A percentile compares a stretch with the other conserved stretches of the same genome.
phyloP scores from a whole-genome alignment of 2,888 invertebrate genomes.

The Pardosa pseudoannulata region DNA sequence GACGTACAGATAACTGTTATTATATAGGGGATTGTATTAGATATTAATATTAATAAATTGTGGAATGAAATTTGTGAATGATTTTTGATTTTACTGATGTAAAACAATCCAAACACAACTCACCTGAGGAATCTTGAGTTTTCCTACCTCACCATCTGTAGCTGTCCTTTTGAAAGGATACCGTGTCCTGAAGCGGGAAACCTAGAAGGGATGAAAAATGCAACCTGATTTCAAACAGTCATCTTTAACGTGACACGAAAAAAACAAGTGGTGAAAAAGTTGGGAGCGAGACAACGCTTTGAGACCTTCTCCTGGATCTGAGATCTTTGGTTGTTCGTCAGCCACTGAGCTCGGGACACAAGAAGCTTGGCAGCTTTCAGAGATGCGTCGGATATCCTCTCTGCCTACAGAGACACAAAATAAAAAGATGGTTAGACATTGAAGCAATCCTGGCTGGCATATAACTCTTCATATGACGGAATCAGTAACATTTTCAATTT shows the following conservation, averaged over 20 bases:
- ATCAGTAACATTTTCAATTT: no score
- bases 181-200: not conserved
- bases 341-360: slow-evolving; percentile 22
- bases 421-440: no score
- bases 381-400: not conserved
- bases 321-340: not conserved
- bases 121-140: not conserved
- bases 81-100: no score
- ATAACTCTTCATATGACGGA: no score
- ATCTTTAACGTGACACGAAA: not conserved
- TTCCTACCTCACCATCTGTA: no score
- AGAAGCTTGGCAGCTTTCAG: not conserved
- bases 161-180: not conserved
- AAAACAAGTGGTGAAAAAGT: not conserved
- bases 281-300: not conserved
- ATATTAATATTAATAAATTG: no score
- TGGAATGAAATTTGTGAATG: no score
- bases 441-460: no score
- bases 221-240: slow-evolving; percentile 10
- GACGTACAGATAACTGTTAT: no score
- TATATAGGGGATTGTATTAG: no score
- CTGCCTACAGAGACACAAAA: no score
- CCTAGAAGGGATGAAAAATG: not conserved
- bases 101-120: not conserved
- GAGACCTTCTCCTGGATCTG: slow-evolving; percentile 37